A percentile compares a stretch with the other conserved stretches of the same genome.
Evolutionary conservation across 92 coral and sea anemone species (phyloP).

Genomic region (Umimayanthus kanabou): DNA sequence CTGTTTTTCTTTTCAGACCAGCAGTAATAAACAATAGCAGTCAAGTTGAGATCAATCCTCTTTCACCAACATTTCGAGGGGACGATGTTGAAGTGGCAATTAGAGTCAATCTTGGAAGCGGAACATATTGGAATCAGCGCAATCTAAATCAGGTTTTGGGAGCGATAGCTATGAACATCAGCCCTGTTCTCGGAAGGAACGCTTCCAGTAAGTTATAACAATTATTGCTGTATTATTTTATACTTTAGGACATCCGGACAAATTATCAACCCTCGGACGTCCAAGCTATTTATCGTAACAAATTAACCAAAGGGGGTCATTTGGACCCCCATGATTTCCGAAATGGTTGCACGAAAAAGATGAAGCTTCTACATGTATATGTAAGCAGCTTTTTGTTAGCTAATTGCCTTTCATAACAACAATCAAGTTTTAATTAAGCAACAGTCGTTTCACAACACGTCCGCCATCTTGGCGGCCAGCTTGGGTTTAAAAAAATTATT

Average conservation of each 20-base stretch:
- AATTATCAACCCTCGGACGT: neutral
- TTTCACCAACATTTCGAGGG: slow-evolving; percentile 29
- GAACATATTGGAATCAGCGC: slow-evolving; percentile 27
- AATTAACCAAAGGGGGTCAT: too few species aligned
- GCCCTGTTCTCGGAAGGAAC: neutral
- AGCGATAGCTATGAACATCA: slow-evolving; percentile 20
- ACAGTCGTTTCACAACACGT: too few species aligned
- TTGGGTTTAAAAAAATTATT: too few species aligned
- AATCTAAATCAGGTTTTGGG: slow-evolving; percentile 9
- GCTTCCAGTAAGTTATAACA: slow-evolving; percentile 18
- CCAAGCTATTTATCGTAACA: neutral
- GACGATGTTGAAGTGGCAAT: slow-evolving; percentile 12
- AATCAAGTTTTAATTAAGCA: too few species aligned
- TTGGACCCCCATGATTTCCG: too few species aligned
- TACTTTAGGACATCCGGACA: too few species aligned
- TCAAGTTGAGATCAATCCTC: slow-evolving; percentile 22
- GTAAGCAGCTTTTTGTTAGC: too few species aligned
- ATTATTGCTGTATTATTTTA: neutral
- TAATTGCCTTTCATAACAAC: too few species aligned
- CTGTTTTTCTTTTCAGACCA: neutral
- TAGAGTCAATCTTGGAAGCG: slow-evolving; percentile 20
- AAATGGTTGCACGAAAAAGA: too few species aligned
- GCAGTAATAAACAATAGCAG: slow-evolving; percentile 10
- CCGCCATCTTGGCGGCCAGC: too few species aligned
- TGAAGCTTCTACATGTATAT: too few species aligned